A percentile compares a stretch with the other conserved stretches of the same genome.
Evolutionary conservation across 2,888 invertebrate genomes (phyloP).

Genomic region (Nemotelus nigrinus): DNA sequence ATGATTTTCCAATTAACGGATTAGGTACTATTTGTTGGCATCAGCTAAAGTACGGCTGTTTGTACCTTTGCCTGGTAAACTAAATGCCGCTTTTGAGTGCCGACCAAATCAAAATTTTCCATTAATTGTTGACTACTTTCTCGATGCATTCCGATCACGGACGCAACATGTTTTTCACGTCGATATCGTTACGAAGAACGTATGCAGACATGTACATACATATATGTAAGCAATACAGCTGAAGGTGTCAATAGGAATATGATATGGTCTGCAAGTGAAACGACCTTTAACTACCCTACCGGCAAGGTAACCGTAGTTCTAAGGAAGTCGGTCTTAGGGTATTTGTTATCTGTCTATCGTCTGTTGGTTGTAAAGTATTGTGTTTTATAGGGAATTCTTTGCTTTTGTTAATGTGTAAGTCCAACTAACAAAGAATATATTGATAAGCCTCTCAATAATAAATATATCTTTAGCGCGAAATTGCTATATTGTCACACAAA

Average conservation of each 20-base stretch:
- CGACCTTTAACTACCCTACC: background rate
- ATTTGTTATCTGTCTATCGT: background rate
- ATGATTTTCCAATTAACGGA: background rate
- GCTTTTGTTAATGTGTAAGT: no score
- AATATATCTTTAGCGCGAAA: no score
- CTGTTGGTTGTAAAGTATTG: no score
- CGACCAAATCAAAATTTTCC: constrained; percentile 10
- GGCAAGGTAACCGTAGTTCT: background rate
- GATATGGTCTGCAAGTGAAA: background rate
- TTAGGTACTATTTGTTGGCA: background rate
- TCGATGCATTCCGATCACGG: background rate
- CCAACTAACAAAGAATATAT: no score
- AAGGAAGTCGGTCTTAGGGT: background rate
- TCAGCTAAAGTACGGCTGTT: no score
- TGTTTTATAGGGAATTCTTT: no score
- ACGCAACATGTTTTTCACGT: background rate
- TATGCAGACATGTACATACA: background rate
- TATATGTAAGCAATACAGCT: background rate
- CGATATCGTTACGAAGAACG: background rate
- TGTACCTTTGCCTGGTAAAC: no score
- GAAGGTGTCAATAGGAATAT: background rate
- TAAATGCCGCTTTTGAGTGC: background rate
- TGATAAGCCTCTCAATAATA: no score
- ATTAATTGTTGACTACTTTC: background rate
- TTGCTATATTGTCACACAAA: no score